phyloP scores from a whole-genome alignment of 2,888 invertebrate genomes.

The Eilema griseolum region DNA sequence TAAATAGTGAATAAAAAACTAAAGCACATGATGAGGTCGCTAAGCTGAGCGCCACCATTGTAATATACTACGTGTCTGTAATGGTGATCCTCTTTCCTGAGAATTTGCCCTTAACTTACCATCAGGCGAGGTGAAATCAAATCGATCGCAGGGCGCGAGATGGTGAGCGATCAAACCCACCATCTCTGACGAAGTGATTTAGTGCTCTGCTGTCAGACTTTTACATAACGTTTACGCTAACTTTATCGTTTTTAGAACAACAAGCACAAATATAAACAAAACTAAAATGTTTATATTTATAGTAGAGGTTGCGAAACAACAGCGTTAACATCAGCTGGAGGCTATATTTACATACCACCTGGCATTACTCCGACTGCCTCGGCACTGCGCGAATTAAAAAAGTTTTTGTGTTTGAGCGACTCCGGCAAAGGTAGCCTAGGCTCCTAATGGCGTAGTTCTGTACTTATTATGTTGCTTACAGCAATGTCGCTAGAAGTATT shows the following conservation, averaged over 20 bases:
- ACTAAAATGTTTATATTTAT: not conserved
- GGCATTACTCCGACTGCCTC: constrained; percentile 13
- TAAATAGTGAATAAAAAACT: too few relatives aligned
- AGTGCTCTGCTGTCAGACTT: not conserved
- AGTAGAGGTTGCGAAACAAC: not conserved
- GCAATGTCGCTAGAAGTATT: not conserved
- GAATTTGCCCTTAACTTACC: too few relatives aligned
- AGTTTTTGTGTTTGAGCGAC: constrained; percentile 10
- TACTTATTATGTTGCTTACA: not conserved
- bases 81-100: too few relatives aligned
- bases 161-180: not conserved
- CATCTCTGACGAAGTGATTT: not conserved
- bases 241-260: not conserved
- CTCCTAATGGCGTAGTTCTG: not conserved
- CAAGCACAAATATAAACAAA: not conserved
- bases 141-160: too few relatives aligned
- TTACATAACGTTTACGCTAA: not conserved
- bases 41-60: too few relatives aligned
- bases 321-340: constrained; percentile 1
- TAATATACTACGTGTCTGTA: too few relatives aligned
- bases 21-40: too few relatives aligned
- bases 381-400: constrained; percentile 9
- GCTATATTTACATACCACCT: constrained; percentile 13
- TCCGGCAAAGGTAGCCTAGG: constrained; percentile 13
- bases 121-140: too few relatives aligned